phyloP scores from a whole-genome alignment of 1,140 invertebrate genomes.

The Rhagoletis pomonella region DNA sequence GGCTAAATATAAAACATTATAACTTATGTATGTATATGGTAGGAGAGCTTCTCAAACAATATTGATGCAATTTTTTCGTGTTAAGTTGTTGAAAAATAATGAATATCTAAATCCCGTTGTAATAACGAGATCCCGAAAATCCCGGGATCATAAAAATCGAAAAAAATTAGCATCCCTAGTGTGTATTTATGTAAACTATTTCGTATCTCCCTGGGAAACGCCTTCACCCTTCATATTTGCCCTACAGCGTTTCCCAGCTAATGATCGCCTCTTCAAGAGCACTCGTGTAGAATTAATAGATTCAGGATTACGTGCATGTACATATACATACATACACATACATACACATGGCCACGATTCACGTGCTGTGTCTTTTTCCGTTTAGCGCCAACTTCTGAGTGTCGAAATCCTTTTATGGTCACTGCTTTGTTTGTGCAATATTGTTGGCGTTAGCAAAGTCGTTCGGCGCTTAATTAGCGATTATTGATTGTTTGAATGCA shows the following conservation, averaged over 20 bases:
- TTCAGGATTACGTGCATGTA: slow-evolving; percentile 5
- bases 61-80: no score
- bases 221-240: slow-evolving; percentile 42
- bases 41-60: no score
- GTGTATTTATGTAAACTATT: no score
- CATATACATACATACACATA: not conserved
- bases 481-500: slow-evolving; percentile 48
- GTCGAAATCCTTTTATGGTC: slow-evolving; percentile 35
- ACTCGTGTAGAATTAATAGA: slow-evolving; percentile 65
- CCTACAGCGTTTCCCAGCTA: slow-evolving; percentile 60
- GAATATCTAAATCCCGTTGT: no score
- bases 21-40: no score
- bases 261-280: slow-evolving; percentile 68
- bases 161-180: not conserved
- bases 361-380: slow-evolving; percentile 7
- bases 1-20: no score
- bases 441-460: slow-evolving; percentile 31
- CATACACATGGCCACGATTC: not conserved
- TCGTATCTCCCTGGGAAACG: not conserved
- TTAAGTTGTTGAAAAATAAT: no score
- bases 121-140: no score
- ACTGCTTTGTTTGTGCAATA: slow-evolving; percentile 27
- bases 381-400: slow-evolving; percentile 5
- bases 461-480: slow-evolving; percentile 48
- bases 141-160: no score